Percentiles rank a stretch among this genome's conserved stretches.
Evolutionary conservation across 2,797 vertebrate genomes (phyloP).

Genomic region (Triplophysa yarkandensis): DNA sequence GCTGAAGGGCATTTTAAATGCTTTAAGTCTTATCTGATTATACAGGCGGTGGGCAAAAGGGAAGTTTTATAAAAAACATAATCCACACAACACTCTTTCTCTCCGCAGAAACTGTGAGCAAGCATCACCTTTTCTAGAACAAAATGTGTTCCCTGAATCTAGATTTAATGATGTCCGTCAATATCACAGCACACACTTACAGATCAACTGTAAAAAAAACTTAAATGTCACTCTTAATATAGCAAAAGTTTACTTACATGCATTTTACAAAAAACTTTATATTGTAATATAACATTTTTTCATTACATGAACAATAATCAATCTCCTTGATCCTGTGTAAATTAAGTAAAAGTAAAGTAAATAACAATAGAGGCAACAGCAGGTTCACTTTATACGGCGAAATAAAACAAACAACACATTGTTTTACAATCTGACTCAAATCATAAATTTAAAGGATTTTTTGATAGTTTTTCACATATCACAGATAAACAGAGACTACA

Average conservation of each 20-base stretch:
- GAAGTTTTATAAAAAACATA: neutral
- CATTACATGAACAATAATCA: neutral
- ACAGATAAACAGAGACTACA: neutral
- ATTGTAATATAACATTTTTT: neutral
- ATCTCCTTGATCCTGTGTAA: neutral
- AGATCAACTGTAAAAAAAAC: neutral
- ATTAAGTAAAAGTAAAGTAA: neutral
- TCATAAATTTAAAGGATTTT: conserved; percentile 1
- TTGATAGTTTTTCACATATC: neutral
- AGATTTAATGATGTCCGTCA: neutral
- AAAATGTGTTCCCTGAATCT: neutral
- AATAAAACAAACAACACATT: neutral
- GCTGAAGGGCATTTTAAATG: conserved; percentile 2
- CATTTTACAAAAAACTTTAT: neutral
- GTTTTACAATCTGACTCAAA: neutral
- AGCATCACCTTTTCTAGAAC: conserved; percentile 3
- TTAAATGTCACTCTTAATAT: neutral
- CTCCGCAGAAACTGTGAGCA: neutral
- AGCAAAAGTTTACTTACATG: neutral
- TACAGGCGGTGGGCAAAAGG: neutral
- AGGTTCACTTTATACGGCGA: neutral
- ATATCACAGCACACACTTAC: neutral
- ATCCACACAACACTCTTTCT: neutral
- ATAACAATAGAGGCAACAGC: neutral
- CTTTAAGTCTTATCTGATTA: neutral